phyloP scores from a whole-genome alignment of 2,888 invertebrate species.

The Tetheella fluctuosa region DNA sequence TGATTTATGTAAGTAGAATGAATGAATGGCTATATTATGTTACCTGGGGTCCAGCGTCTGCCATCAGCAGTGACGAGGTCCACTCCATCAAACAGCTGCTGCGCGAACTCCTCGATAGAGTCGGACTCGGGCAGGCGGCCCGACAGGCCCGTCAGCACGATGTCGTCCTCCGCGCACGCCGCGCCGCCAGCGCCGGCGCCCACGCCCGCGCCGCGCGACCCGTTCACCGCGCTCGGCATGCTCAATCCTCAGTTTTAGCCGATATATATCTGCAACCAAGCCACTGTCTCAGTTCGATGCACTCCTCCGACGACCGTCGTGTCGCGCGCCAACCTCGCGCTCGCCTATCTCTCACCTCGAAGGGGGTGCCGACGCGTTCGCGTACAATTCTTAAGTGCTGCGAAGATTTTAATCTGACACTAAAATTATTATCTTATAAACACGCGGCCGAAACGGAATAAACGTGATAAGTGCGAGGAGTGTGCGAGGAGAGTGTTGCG shows the following conservation, averaged over 20 bases:
- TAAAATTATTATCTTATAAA: not conserved
- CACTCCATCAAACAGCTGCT: conserved; percentile 94
- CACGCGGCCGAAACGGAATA: conserved; percentile 3
- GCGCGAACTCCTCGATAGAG: conserved; percentile 95
- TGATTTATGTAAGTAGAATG: too few species aligned
- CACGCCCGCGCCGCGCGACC: conserved; percentile 51
- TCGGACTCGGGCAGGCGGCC: conserved; percentile 96
- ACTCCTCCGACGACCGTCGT: conserved; percentile 7
- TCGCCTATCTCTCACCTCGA: not conserved
- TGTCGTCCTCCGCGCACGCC: conserved; percentile 79
- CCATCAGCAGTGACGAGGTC: conserved; percentile 97
- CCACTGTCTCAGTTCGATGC: not conserved
- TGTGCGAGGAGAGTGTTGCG: conserved; percentile 60
- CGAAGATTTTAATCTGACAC: not conserved
- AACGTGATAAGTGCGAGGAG: conserved; percentile 47
- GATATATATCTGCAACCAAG: conserved; percentile 54
- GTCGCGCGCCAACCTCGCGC: conserved; percentile 20
- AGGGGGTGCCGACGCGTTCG: not conserved
- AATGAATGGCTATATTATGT: too few species aligned
- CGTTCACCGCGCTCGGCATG: conserved; percentile 75
- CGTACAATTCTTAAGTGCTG: not conserved
- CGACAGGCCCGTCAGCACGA: conserved; percentile 93
- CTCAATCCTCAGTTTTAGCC: conserved; percentile 18
- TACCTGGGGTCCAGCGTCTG: conserved; percentile 92
- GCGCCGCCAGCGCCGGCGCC: conserved; percentile 41